Base-by-base conservation (phyloP, 2,888 invertebrate species). In the Agrilus biguttatus region DNA sequence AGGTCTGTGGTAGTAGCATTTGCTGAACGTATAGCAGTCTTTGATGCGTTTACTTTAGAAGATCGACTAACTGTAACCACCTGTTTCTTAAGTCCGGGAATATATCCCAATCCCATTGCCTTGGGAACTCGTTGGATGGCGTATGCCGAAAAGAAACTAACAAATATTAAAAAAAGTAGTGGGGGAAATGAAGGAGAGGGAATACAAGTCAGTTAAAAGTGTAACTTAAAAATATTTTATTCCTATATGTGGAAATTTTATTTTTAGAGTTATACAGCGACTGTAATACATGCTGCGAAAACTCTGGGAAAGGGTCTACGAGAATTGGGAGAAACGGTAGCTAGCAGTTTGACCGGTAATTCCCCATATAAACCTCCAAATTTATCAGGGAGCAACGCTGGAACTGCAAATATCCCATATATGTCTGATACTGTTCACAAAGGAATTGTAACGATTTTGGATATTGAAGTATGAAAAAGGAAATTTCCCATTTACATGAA, bases 231-330 rank as follows among this genome's bases (percentile, higher is more conserved):
- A 28, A 28, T 28, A 28, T 28, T 28, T 28, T 10, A 28, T 28
- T 28, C n/a, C 4, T 36, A 2, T 36, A 17, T 12, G 8, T 28
- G n/a, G 8, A 8, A 40, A 46, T 46, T 36, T 46, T 43, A 49
- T 42, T 55, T 85, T 12, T 80, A 88, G 58, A 86, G 86, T 61
- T 87, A 87, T 55, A 92, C 93, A 37, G 93, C 95, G 1, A 89
- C 92, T 1, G 88, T 95, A 41, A 74, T 96, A 8, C 89, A 92
- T 67, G 93, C 92, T 2, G 95, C 95, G 14, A 95, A 95, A 70
- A 89, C 89, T 14, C 72, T 95, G 33, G 86, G 92, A 45, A 89
- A 91, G 65, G 92, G 92, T 0, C 67, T 95, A 41, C 78, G 89
- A 1, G 90, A 88, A 45, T 71, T 95, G 46, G 87, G 93, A 12